Conservation (phyloP, 1,140 invertebrate species). For the Brachionus paranguensis region DNA sequence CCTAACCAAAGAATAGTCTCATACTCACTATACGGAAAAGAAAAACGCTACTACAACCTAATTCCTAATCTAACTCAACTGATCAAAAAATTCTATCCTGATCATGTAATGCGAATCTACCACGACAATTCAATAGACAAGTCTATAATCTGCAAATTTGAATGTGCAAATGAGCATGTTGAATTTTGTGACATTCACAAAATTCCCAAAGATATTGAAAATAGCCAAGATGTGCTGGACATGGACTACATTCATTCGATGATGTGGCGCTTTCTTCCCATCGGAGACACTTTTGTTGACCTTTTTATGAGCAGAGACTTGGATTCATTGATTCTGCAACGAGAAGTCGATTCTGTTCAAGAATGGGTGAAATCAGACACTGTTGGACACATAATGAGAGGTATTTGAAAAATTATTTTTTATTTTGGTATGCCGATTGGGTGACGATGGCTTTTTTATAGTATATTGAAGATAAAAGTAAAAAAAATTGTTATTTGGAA, state of each 20-base stretch:
- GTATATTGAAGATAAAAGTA: too few relatives aligned
- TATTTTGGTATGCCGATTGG: too few relatives aligned
- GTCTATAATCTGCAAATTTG: background rate
- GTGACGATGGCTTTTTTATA: too few relatives aligned
- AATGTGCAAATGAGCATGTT: background rate
- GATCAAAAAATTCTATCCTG: constrained; percentile 23
- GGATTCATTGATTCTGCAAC: constrained; percentile 2
- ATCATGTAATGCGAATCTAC: background rate
- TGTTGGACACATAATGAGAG: constrained; percentile 27
- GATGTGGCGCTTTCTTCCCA: background rate
- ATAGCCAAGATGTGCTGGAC: background rate
- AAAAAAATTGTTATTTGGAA: too few relatives aligned
- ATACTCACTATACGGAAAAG: background rate
- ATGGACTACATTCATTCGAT: constrained; percentile 1
- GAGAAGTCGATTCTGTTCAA: constrained; percentile 9
- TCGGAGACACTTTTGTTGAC: constrained; percentile 21
- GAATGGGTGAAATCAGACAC: background rate
- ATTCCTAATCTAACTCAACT: background rate
- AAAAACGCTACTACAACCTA: constrained; percentile 11
- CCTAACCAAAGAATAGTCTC: background rate
- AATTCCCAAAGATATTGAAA: background rate
- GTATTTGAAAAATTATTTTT: background rate
- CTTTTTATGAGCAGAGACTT: background rate
- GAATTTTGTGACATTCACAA: constrained; percentile 35
- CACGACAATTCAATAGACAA: constrained; percentile 16